Percentiles rank a stretch among this genome's conserved stretches.
Evolutionary conservation across 2,888 invertebrate species (phyloP).

Genomic region (Dicycla oo): DNA sequence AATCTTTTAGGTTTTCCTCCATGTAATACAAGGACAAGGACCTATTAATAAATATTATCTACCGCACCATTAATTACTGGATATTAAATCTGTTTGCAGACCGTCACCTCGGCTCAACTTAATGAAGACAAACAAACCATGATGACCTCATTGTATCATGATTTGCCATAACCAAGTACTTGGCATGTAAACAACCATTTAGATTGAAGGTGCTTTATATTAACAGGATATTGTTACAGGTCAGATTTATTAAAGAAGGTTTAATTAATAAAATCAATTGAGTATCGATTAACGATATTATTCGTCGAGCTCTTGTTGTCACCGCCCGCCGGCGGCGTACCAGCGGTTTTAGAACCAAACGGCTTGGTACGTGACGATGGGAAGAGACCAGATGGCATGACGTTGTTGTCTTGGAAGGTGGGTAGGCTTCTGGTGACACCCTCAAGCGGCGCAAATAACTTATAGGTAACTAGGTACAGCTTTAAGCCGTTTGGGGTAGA

Average conservation of each 20-base stretch:
- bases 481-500: too few species aligned
- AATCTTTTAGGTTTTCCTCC: constrained; percentile 3
- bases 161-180: constrained; percentile 9
- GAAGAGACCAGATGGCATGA: too few species aligned
- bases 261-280: neutral
- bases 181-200: constrained; percentile 20
- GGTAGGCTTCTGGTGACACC: too few species aligned
- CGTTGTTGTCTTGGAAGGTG: too few species aligned
- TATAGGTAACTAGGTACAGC: too few species aligned
- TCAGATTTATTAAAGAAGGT: neutral
- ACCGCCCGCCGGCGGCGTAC: too few species aligned
- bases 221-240: neutral
- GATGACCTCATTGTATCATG: constrained; percentile 67
- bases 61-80: constrained; percentile 45
- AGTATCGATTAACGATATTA: too few species aligned
- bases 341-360: too few species aligned
- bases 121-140: constrained; percentile 53
- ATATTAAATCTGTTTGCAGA: constrained; percentile 64
- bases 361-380: too few species aligned
- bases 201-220: constrained; percentile 16
- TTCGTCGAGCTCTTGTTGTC: too few species aligned
- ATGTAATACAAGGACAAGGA: constrained; percentile 19
- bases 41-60: constrained; percentile 49
- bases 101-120: constrained; percentile 49
- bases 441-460: too few species aligned